Base-by-base conservation (phyloP, 64 coral and sea anemone species). In the Astreopora myriophthalma region DNA sequence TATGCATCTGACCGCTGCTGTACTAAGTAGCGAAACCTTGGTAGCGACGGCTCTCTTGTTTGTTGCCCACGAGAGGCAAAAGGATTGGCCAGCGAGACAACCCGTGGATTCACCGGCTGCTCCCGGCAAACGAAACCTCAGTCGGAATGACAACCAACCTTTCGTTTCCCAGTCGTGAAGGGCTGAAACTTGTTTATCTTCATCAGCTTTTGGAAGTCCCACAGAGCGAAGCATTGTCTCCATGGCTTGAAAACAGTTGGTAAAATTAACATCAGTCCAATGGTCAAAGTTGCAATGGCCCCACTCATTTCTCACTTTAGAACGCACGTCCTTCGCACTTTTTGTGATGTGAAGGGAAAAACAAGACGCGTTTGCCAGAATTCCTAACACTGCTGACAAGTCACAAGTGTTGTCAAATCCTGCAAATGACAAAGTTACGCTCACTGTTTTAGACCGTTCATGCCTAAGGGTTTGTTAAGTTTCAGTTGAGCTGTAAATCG, bases 321-420 rank as follows among this genome's bases (percentile, higher is more conserved):
- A 26, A n/a, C 89, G 42, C 24, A 92, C 89, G 25, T 90, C 75
- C 48, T 70, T 90, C 8, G 88, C 88, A 52, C 81, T 90, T 24
- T 10, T 70, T 80, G 85, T 79, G 32, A 92, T 73, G n/a, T 27
- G 10, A 38, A 80, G 0, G 4, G 28, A 14, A 73, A 92, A 92
- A 23, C 84, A 48, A 6, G 76, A 57, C 6, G 89, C 79, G 32
- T 73, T 74, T 4, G 32, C 42, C 19, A 92, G 79, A 38, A 92
- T 85, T 33, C 89, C 79, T 19, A 92, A 57, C 27, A 85, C 79
- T 39, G 79, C 89, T 26, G 89, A 92, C 68, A 85, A 22, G 24
- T 96, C 94, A 76, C 89, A 96, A 20, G 94, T 96, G 69, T 55
- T 74, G 36, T 96, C 89, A 75, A 92, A 96, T 9, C 80, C 93